Evolutionary conservation across 1,140 invertebrate genomes (phyloP).

Genomic region (Brachionus asplanchnoidis): DNA sequence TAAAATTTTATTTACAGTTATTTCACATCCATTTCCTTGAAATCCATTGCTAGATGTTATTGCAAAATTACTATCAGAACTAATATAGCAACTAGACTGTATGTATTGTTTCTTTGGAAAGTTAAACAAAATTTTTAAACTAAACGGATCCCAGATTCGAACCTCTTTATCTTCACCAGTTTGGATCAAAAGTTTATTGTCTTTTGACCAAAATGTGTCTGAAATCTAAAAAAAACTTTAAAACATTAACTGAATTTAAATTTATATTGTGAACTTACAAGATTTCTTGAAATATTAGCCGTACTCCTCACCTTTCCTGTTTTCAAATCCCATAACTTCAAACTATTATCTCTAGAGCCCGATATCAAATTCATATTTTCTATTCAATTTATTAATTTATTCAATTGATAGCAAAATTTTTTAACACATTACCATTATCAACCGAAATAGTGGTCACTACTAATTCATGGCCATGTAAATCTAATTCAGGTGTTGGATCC

Average conservation of each 20-base stretch:
- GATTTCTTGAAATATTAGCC: slow-evolving; percentile 51
- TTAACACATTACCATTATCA: slow-evolving; percentile 46
- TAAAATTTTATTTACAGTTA: slow-evolving; percentile 48
- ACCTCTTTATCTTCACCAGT: slow-evolving; percentile 55
- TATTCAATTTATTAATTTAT: slow-evolving; percentile 43
- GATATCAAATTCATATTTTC: slow-evolving; percentile 50
- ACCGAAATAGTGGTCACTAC: slow-evolving; percentile 50
- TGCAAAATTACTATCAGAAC: slow-evolving; percentile 48
- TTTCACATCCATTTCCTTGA: slow-evolving; percentile 54
- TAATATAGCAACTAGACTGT: slow-evolving; percentile 54
- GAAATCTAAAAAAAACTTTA: slow-evolving; percentile 48
- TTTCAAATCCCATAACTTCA: slow-evolving; percentile 53
- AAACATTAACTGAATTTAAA: not conserved
- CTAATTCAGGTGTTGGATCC: slow-evolving; percentile 43
- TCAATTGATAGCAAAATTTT: not conserved
- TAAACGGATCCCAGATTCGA: slow-evolving; percentile 50
- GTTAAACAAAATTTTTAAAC: slow-evolving; percentile 47
- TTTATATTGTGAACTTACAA: slow-evolving; percentile 45
- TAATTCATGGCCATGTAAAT: slow-evolving; percentile 49
- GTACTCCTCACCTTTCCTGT: slow-evolving; percentile 47
- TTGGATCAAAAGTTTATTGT: slow-evolving; percentile 48
- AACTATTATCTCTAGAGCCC: slow-evolving; percentile 53
- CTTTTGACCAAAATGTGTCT: slow-evolving; percentile 52
- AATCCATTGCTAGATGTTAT: slow-evolving; percentile 55
- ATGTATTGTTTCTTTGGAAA: slow-evolving; percentile 56